phyloP scores from a whole-genome alignment of 1,140 invertebrate species.

The Drosophila lini region DNA sequence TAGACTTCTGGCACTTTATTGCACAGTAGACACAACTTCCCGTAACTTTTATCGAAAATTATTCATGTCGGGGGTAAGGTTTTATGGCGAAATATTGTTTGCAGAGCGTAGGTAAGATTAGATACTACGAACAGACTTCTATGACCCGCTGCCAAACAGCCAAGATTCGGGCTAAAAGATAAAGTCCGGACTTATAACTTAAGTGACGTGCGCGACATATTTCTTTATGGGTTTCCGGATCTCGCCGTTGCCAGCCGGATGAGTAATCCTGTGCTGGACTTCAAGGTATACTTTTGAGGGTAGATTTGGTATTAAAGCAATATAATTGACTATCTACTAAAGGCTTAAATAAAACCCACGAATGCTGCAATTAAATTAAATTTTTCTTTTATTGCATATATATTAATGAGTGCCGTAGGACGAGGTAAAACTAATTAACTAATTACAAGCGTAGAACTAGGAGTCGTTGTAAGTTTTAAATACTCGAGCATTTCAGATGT shows the following conservation, averaged over 20 bases:
- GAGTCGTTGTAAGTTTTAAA: background rate
- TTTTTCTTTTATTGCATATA: constrained; percentile 10
- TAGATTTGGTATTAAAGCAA: background rate
- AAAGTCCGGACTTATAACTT: background rate
- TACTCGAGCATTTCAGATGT: constrained; percentile 41
- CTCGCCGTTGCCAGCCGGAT: constrained; percentile 25
- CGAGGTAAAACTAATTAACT: constrained; percentile 17
- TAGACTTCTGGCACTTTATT: background rate
- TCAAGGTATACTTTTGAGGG: constrained; percentile 21
- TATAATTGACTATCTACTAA: background rate
- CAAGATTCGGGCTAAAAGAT: constrained; percentile 8
- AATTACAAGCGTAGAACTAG: constrained; percentile 23
- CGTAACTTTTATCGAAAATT: constrained; percentile 15
- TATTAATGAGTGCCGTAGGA: background rate
- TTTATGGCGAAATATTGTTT: background rate
- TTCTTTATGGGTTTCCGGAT: constrained; percentile 13
- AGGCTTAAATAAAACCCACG: background rate
- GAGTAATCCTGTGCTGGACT: constrained; percentile 8
- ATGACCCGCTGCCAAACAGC: background rate
- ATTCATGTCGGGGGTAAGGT: background rate
- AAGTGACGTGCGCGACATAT: constrained; percentile 7
- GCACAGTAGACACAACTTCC: background rate
- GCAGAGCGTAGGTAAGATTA: constrained; percentile 8
- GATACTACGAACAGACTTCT: background rate
- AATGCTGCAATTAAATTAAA: background rate